These are phyloP conservation scores for Dipodomys ordii DNA, from an alignment of 2,113 vertebrate species.

Conservation along the genomic window DNA sequence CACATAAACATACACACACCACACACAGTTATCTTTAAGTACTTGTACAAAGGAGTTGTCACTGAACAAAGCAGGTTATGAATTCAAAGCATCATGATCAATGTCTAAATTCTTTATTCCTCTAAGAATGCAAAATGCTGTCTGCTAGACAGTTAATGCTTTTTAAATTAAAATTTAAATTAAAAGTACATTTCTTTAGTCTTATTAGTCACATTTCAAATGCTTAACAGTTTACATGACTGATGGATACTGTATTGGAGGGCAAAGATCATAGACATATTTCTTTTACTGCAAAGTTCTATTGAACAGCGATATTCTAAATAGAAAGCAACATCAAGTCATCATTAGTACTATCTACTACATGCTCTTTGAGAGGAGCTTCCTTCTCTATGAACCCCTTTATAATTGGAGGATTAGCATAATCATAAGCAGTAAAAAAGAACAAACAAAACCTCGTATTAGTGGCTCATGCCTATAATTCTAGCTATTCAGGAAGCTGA, in stretches of 20 bases:
- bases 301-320: too few species aligned
- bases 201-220: neutral
- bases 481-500: neutral
- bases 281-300: neutral
- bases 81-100: too few species aligned
- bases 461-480: neutral
- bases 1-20: too few species aligned
- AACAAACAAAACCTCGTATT: too few species aligned
- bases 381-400: neutral
- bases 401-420: slow-evolving; percentile 1
- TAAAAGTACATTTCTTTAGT: slow-evolving; percentile 31
- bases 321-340: neutral
- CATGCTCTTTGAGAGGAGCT: neutral
- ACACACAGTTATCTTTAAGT: too few species aligned
- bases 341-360: neutral
- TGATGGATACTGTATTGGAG: neutral
- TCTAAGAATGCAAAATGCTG: slow-evolving; percentile 21
- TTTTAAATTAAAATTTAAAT: slow-evolving; percentile 30
- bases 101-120: slow-evolving; percentile 42
- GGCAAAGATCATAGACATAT: slow-evolving; percentile 26
- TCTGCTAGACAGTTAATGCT: neutral
- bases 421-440: slow-evolving; percentile 20
- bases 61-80: too few species aligned
- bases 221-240: neutral
- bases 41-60: too few species aligned